Evolutionary conservation across 2,888 invertebrate species (phyloP), one percentile per base, ranked within the genome.

Genomic region (Drosophila leonis): DNA sequence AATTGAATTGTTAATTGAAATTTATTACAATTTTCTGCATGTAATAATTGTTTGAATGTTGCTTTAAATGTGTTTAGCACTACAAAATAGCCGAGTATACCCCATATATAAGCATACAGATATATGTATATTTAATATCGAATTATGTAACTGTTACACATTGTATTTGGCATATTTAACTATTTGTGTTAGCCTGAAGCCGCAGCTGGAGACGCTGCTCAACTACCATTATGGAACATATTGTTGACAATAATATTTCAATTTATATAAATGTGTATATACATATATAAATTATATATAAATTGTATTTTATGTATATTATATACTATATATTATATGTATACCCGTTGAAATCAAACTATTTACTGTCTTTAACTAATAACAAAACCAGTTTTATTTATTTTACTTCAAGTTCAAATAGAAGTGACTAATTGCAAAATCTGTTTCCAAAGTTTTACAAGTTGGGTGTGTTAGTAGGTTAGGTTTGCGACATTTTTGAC

Each of bases 201-300:
- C 78, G 78, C 88, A 86, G 72, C 62, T 67, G 66, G 51, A 52
- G 20, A 49, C 51, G 75, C 78, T 71, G 71, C 63, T 78, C 62
- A 70, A 64, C 51, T 80, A 77, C 69, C 71, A 77, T 62, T 80
- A 86, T 82, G 78, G 72, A 75, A 81, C 81, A 88, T 80, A 78
- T 85, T 87, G 89, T 90, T 89, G 89, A 89, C 89, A 89, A 89
- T 89, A 89, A 89, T 89, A 90, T 74, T 90, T 75, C 71, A 63
- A 75, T 79, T 69, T 80, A 77, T 79, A 76, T 80, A 65, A 44
- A 69, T 72, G 64, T 72, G 59, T 77, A 57, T 57, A 49, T 61
- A 71, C 49, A 61, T 61, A 59, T 64, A 48, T 65, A 69, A 61
- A 39, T 18, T 41, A 39, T 55, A 67, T 75, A 48, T 63, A 72